Percentiles rank a stretch among this genome's conserved stretches.
Conservation (phyloP, 2,888 invertebrate genomes). For the Phyto melanocephala region DNA sequence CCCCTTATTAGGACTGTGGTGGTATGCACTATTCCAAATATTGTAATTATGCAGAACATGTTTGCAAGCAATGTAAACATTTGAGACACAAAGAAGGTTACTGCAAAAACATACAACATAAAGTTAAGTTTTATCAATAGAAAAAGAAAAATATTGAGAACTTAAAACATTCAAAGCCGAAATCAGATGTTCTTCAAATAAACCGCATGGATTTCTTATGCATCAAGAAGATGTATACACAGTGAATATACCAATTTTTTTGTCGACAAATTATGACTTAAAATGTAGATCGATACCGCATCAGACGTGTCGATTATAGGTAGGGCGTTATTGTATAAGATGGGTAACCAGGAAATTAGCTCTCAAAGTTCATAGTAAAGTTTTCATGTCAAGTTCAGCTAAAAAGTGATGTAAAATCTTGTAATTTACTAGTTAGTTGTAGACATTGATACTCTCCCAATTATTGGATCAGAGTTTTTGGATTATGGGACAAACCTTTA, state of each 20-base stretch:
- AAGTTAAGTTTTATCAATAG: neutral
- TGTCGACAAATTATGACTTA: neutral
- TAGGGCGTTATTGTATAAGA: slow-evolving; percentile 7
- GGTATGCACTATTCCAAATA: neutral
- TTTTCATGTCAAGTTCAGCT: neutral
- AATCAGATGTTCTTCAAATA: no score
- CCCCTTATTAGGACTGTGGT: slow-evolving; percentile 7
- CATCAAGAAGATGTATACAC: slow-evolving; percentile 11
- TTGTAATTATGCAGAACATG: neutral
- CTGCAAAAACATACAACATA: neutral
- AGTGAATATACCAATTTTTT: neutral
- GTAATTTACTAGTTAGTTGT: slow-evolving; percentile 2
- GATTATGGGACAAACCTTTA: slow-evolving; percentile 22
- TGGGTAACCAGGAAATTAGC: slow-evolving; percentile 7
- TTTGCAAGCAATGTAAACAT: neutral
- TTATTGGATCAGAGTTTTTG: slow-evolving; percentile 10
- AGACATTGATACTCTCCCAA: slow-evolving; percentile 5
- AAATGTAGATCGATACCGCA: slow-evolving; percentile 23
- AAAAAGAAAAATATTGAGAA: neutral
- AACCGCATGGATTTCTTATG: no score
- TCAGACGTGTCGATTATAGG: slow-evolving; percentile 25
- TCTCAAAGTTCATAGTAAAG: slow-evolving; percentile 12
- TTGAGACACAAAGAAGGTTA: slow-evolving; percentile 7
- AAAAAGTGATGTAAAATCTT: neutral
- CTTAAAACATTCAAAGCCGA: neutral